Evolutionary conservation across 2,888 invertebrate genomes (phyloP), one percentile per base, ranked within the genome.

Genomic region (Adelphocoris suturalis): DNA sequence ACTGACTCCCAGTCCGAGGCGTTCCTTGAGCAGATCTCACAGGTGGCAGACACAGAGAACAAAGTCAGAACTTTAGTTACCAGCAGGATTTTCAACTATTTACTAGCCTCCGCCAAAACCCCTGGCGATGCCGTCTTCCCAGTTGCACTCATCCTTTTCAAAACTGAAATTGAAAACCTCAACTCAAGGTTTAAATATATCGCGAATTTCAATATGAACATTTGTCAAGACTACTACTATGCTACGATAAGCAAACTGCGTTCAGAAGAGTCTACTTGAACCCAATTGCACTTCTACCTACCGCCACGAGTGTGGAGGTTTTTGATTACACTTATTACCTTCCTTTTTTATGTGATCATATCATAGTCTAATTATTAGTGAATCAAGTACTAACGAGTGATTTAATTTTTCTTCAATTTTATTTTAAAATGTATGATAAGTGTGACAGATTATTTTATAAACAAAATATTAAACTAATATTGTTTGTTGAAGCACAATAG

Each of bases 201-300:
- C 19, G 90, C 90, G 12, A 81, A 85, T 19, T 90, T 87, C 28
- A 91, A 91, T 47, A 84, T 87, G 37, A 91, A 87, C 46, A 90
- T 91, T 46, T 90, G 90, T 55, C 88, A 82, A n/a, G 90, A 90
- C 55, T 90, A 91, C 55, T 91, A 91, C 76, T 55, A 86, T n/a
- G 13, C 19, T 12, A 68, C 68, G 47, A 75, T 86, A 47, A 47
- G 68, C 37, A 86, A 86, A 23, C 86, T 86, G 3, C 75, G 47
- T 27, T 86, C 86, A 27, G 47, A 86, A 46, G 28, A 47, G 11
- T 37, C 78, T 46, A 78, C 78, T 37, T 37, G 37, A 68, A 11
- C 68, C 23, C 23, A 7, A 11, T 0, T 23, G 4, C 27, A 68
- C 23, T 68, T 52, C 23, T 68, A 52, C 23, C 19, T 23, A 12